Conservation (phyloP, 2,888 invertebrate genomes). For the Eristalinus aeneus region DNA sequence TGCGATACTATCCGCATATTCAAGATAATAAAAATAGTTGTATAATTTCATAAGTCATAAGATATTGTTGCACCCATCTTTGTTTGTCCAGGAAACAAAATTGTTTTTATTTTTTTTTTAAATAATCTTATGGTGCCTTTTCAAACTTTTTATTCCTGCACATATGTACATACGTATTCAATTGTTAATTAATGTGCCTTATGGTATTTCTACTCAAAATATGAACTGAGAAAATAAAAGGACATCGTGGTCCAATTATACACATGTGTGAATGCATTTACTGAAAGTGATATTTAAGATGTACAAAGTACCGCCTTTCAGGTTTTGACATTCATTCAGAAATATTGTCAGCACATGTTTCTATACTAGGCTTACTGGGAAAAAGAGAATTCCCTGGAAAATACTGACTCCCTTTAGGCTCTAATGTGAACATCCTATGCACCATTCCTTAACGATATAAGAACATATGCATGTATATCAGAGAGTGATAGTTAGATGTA, state of each 20-base stretch:
- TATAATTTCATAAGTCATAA: too few species aligned
- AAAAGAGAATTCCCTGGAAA: conserved; percentile 72
- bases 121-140: too few species aligned
- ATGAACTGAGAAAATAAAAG: conserved; percentile 15
- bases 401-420: conserved; percentile 37
- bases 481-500: not conserved
- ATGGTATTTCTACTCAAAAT: not conserved
- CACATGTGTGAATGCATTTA: conserved; percentile 44
- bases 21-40: too few species aligned
- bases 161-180: too few species aligned
- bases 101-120: too few species aligned
- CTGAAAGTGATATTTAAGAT: conserved; percentile 29
- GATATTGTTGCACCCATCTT: too few species aligned
- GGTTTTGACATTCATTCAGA: conserved; percentile 47
- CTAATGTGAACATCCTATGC: conserved; percentile 47
- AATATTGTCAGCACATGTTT: conserved; percentile 72
- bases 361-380: conserved; percentile 31
- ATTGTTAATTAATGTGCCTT: too few species aligned
- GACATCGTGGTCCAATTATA: conserved; percentile 27
- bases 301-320: conserved; percentile 54
- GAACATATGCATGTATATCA: not conserved
- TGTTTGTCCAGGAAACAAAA: too few species aligned
- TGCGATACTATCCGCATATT: not conserved
- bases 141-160: too few species aligned
- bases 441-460: conserved; percentile 1